Base-by-base conservation (phyloP, 2,113 vertebrate genomes). In the Calonectris borealis region DNA sequence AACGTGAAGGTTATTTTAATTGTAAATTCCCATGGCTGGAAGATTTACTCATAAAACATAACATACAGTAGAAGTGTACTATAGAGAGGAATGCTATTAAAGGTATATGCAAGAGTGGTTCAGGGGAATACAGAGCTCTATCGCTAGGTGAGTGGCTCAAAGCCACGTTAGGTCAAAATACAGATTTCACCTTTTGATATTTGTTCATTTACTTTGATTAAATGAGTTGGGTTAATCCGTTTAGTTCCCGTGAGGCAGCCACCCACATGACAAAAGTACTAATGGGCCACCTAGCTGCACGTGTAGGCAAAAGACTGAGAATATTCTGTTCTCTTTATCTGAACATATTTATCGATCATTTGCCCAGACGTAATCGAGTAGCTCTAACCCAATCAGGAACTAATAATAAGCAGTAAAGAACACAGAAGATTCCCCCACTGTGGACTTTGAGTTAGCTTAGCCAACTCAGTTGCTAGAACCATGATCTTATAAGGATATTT, bases 21-120 rank as follows among this genome's bases (percentile, higher is more conserved):
- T 91, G 65, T 87, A 70, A 96, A 94, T 95, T 94, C 61, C 66
- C 62, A 42, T 31, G 70, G 61, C 46, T 94, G 66, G 62, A 91
- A 88, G 73, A 88, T 85, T 94, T 94, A 92, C 49, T 94, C 22
- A 48, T 89, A 80, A 93, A 95, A 85, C 54, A 58, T 48, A 93
- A 20, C 16, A 12, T 38, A 34, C 18, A 61, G 31, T 61, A 65
- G 0, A 4, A 61, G 11, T 22, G 10, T 40, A 40, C 79, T 61
- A n/a, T 46, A 49, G 70, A 78, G 65, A 89, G 10, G 52, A 61
- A 60, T 65, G 65, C 44, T 87, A 91, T n/a, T 95, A 91, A 93
- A 94, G 54, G 69, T 72, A 58, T 5, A 46, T 62, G 77, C 85
- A 86, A 16, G 60, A 78, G 58, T 58, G 40, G 16, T 76, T 94